These are phyloP conservation scores for Lapara coniferarum DNA, from an alignment of 2,888 invertebrate species.

Conservation along the genomic window DNA sequence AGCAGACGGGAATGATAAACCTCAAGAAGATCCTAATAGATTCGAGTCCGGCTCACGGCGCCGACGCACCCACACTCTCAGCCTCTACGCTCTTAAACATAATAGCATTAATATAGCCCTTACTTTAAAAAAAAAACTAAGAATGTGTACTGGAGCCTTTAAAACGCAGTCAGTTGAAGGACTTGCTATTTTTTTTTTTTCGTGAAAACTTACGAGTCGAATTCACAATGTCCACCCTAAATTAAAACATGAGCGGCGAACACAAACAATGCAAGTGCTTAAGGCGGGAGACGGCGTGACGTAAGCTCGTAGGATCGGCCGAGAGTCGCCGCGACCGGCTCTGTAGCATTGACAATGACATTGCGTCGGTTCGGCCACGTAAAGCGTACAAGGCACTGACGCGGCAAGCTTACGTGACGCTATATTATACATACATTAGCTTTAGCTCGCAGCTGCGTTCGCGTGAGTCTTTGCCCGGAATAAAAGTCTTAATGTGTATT, in stretches of 20 bases:
- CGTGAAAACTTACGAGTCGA: background rate
- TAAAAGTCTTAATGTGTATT: too few species aligned
- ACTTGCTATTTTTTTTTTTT: too few species aligned
- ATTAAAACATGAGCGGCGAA: background rate
- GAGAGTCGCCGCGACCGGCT: slow-evolving; percentile 19
- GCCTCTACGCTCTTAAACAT: background rate
- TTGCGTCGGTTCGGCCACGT: slow-evolving; percentile 15
- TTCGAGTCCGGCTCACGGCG: background rate
- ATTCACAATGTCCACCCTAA: background rate
- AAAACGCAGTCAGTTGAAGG: too few species aligned
- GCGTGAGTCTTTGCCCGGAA: too few species aligned
- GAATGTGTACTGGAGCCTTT: too few species aligned
- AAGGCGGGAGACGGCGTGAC: background rate
- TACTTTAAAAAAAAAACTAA: too few species aligned
- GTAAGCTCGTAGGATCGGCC: background rate
- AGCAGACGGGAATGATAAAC: slow-evolving; percentile 8
- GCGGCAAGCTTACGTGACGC: background rate
- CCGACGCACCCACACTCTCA: background rate
- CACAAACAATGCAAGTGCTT: background rate
- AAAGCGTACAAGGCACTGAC: background rate
- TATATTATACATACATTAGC: background rate
- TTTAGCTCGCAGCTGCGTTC: background rate
- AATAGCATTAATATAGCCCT: too few species aligned
- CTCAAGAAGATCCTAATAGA: slow-evolving; percentile 10
- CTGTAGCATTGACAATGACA: slow-evolving; percentile 23